Conservation (phyloP, 2,113 vertebrate genomes). For the Irena cyanogastra region DNA sequence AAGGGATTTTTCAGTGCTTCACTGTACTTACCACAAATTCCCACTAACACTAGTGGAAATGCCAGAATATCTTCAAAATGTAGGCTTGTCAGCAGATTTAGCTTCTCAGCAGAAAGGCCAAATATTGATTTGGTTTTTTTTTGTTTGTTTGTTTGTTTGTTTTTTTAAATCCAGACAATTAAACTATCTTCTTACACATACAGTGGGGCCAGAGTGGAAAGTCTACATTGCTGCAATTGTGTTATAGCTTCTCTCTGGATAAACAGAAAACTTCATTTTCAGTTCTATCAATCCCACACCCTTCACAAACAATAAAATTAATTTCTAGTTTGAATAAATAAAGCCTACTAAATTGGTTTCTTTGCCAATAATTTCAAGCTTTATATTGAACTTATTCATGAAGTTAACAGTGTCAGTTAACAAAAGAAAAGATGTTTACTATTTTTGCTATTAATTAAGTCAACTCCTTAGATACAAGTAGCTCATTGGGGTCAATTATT, state of each 20-base stretch:
- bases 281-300: background rate
- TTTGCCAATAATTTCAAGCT: background rate
- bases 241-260: conserved; percentile 13
- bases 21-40: background rate
- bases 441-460: conserved; percentile 22
- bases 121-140: background rate
- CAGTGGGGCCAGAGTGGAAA: background rate
- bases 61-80: background rate
- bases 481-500: background rate
- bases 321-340: conserved; percentile 46
- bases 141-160: background rate
- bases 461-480: background rate
- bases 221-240: conserved; percentile 10
- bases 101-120: background rate
- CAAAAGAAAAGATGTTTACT: conserved; percentile 30
- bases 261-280: conserved; percentile 40
- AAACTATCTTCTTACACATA: background rate
- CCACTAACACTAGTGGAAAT: background rate
- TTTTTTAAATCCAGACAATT: background rate
- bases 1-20: background rate
- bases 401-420: background rate
- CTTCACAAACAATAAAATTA: conserved; percentile 47
- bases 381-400: background rate
- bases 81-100: background rate
- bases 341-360: background rate